Evolutionary conservation across 2,113 vertebrate species (phyloP).

Genomic region (Malurus elegans): DNA sequence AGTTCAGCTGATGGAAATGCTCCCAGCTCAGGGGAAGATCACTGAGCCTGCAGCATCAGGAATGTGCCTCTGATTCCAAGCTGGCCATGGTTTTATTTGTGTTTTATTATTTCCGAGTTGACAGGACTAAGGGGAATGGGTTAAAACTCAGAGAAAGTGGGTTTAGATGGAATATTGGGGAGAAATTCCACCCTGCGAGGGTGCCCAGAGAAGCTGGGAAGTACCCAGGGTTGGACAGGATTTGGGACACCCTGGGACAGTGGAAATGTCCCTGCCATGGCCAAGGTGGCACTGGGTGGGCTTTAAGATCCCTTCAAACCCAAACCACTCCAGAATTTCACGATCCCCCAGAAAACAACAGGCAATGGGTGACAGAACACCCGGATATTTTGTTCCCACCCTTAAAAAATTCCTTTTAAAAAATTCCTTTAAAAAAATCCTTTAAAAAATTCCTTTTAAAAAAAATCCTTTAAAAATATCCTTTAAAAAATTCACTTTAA

Average conservation of each 20-base stretch:
- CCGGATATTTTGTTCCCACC: background rate
- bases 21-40: background rate
- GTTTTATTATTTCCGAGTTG: background rate
- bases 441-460: background rate
- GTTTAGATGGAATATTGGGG: too few species aligned
- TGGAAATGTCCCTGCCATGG: background rate
- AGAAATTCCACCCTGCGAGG: background rate
- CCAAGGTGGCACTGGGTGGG: background rate
- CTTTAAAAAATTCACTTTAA: background rate
- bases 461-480: background rate
- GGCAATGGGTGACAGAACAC: fast-evolving
- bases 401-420: background rate
- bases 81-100: background rate
- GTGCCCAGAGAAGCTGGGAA: background rate
- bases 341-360: background rate
- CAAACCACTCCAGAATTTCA: background rate
- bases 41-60: background rate
- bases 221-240: too few species aligned
- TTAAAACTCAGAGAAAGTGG: background rate
- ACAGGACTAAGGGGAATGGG: background rate
- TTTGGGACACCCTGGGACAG: background rate
- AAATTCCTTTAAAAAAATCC: too few species aligned
- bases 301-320: background rate
- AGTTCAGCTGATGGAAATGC: background rate
- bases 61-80: too few species aligned